Evolutionary conservation across 2,888 invertebrate genomes (phyloP).

Genomic region (Rhogogaster chlorosoma): DNA sequence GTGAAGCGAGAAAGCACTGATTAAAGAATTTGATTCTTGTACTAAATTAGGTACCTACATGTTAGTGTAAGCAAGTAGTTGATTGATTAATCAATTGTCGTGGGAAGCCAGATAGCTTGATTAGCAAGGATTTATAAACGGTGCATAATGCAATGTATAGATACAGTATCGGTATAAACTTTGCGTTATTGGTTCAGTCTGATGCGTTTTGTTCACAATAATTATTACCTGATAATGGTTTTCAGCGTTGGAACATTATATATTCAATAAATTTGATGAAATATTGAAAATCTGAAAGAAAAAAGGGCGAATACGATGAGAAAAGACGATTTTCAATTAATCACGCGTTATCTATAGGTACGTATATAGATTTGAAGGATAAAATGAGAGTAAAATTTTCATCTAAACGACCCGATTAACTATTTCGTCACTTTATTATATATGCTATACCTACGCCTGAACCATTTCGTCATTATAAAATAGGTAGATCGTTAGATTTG

Average conservation of each 20-base stretch:
- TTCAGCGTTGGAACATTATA: no score
- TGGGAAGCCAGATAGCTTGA: not conserved
- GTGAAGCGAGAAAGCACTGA: not conserved
- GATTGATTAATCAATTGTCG: slow-evolving; percentile 3
- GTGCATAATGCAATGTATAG: not conserved
- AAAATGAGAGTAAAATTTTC: slow-evolving; percentile 10
- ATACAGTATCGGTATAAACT: not conserved
- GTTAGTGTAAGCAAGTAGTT: not conserved
- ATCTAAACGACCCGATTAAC: slow-evolving; percentile 1
- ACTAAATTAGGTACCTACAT: not conserved
- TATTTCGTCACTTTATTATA: slow-evolving; percentile 18
- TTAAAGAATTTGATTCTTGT: not conserved
- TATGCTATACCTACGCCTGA: not conserved
- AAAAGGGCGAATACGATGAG: not conserved
- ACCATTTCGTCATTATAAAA: slow-evolving; percentile 16
- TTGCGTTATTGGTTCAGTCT: not conserved
- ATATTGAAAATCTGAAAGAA: not conserved
- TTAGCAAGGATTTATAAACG: slow-evolving; percentile 4
- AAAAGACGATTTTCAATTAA: not conserved
- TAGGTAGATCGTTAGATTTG: slow-evolving; percentile 33
- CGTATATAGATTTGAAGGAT: not conserved
- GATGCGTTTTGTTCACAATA: not conserved
- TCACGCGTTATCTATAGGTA: not conserved
- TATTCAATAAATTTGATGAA: not conserved
- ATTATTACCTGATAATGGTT: not conserved